Conservation (phyloP, 2,797 vertebrate species). For the Pempheris klunzingeri region DNA sequence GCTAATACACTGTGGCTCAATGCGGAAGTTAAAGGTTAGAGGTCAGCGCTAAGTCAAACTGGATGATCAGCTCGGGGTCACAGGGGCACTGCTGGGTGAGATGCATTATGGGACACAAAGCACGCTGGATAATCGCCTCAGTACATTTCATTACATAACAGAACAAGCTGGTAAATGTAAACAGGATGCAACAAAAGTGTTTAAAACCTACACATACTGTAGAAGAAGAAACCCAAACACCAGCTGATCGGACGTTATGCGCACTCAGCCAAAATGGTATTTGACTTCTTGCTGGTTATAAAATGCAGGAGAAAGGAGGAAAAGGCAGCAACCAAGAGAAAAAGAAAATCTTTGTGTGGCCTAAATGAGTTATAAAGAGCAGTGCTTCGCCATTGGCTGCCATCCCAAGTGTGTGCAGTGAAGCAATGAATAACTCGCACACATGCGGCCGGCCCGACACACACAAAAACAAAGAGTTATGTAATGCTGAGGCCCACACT, state of each 20-base stretch:
- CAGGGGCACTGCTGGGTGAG: slow-evolving; percentile 36
- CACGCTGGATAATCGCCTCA: slow-evolving; percentile 61
- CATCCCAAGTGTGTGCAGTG: slow-evolving; percentile 68
- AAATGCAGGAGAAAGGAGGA: slow-evolving; percentile 14
- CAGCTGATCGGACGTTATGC: slow-evolving; percentile 56
- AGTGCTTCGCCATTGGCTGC: slow-evolving; percentile 64
- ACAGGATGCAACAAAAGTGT: slow-evolving; percentile 45
- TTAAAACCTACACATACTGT: slow-evolving; percentile 38
- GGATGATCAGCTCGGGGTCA: slow-evolving; percentile 56
- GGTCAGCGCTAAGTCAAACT: slow-evolving; percentile 63
- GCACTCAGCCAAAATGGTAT: slow-evolving; percentile 33
- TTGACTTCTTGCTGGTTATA: slow-evolving; percentile 32
- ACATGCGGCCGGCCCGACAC: slow-evolving; percentile 65
- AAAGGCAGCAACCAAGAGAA: slow-evolving; percentile 44
- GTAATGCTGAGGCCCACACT: slow-evolving; percentile 80
- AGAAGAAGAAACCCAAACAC: slow-evolving; percentile 44
- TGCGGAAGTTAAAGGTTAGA: slow-evolving; percentile 47
- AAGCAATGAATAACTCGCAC: slow-evolving; percentile 75
- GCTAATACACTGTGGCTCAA: slow-evolving; percentile 47
- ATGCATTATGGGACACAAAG: slow-evolving; percentile 67
- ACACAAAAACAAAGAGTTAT: slow-evolving; percentile 81
- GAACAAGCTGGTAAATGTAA: slow-evolving; percentile 64
- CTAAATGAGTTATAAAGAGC: slow-evolving; percentile 70
- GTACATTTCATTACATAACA: slow-evolving; percentile 75
- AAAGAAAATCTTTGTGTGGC: slow-evolving; percentile 70